A percentile compares a stretch with the other conserved stretches of the same genome.
Conservation (phyloP, 2,888 invertebrate genomes). For the Podabrus alpinus region DNA sequence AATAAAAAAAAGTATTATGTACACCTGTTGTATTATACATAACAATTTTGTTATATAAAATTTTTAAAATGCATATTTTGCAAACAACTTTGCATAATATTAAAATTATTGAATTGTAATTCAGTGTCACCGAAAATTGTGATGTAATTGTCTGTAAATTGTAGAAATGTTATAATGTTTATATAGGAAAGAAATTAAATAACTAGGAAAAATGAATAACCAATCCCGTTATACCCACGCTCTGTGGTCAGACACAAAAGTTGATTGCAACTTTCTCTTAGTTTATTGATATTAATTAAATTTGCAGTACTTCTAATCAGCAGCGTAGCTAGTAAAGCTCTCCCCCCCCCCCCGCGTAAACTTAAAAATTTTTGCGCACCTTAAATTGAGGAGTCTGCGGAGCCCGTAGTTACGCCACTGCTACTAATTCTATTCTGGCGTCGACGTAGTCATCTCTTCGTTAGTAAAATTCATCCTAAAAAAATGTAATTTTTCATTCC, state of each 20-base stretch:
- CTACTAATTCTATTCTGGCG: background rate
- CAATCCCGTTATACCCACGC: background rate
- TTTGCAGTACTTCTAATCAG: background rate
- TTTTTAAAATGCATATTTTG: background rate
- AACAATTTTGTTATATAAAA: background rate
- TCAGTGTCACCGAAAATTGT: background rate
- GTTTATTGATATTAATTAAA: background rate
- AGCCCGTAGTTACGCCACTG: too few species aligned
- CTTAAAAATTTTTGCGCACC: too few species aligned
- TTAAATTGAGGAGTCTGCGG: too few species aligned
- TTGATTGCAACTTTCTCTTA: background rate
- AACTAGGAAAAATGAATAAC: background rate
- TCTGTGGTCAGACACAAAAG: background rate
- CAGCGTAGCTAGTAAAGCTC: too few species aligned
- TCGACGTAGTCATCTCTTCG: background rate
- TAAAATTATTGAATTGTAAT: background rate
- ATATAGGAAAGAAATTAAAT: background rate
- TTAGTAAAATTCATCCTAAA: background rate
- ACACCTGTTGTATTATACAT: too few species aligned
- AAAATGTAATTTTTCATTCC: too few species aligned
- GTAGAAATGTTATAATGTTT: background rate
- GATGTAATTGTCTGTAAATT: background rate
- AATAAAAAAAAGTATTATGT: too few species aligned
- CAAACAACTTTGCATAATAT: background rate
- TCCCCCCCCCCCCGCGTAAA: too few species aligned